These are phyloP conservation scores for Chlorops oryzae DNA, from an alignment of 1,140 invertebrate species.

Conservation along the genomic window DNA sequence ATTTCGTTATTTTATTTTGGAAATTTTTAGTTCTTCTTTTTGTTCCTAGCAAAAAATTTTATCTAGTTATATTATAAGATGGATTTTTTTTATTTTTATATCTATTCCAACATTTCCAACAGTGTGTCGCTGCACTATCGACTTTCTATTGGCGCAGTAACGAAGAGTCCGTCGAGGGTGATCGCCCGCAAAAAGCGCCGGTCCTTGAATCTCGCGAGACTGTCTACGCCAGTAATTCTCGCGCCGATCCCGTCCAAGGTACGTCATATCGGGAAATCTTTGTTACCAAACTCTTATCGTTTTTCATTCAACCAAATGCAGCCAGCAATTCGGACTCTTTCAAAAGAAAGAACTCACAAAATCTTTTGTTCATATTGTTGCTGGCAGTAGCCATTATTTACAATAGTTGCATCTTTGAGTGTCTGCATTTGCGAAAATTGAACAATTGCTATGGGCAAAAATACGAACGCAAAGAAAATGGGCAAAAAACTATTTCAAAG, in stretches of 20 bases:
- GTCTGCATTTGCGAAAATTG: no score
- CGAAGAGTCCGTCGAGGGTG: conserved; percentile 66
- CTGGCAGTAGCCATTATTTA: conserved; percentile 22
- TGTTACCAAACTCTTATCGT: conserved; percentile 48
- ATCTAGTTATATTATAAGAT: no score
- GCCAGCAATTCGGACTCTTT: conserved; percentile 41
- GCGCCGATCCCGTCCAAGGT: conserved; percentile 56
- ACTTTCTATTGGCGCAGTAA: conserved; percentile 67
- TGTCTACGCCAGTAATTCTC: conserved; percentile 48
- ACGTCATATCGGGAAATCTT: conserved; percentile 48
- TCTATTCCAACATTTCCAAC: no score
- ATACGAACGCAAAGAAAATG: no score
- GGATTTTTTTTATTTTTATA: no score
- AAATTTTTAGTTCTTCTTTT: no score
- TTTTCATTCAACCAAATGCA: conserved; percentile 46
- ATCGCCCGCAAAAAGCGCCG: conserved; percentile 57
- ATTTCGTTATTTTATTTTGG: no score
- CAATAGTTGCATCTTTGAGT: no score
- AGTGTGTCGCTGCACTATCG: conserved; percentile 65
- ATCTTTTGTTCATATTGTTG: conserved; percentile 26
- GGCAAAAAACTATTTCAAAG: no score
- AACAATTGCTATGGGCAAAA: no score
- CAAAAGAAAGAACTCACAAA: conserved; percentile 23
- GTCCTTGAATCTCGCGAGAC: conserved; percentile 58
- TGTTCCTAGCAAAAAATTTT: no score